phyloP scores from a whole-genome alignment of 2,888 invertebrate genomes.

The Acleris literana region DNA sequence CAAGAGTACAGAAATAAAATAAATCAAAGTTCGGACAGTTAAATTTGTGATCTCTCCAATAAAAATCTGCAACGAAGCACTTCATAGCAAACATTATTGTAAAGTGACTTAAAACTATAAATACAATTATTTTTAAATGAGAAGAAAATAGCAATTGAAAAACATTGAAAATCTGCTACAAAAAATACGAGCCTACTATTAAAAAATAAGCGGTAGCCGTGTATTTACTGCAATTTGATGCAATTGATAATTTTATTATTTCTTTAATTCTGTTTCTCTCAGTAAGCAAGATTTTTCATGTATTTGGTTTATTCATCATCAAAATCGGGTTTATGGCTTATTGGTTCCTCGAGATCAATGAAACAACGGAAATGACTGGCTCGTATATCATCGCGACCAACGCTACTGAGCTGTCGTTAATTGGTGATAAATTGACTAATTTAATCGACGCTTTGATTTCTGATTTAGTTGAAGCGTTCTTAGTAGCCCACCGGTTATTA shows the following conservation, averaged over 20 bases:
- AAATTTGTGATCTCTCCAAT: neutral
- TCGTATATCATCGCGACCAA: slow-evolving; percentile 19
- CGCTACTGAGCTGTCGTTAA: slow-evolving; percentile 40
- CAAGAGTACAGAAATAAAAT: slow-evolving; percentile 15
- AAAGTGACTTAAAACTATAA: too few species aligned
- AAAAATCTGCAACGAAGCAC: too few species aligned
- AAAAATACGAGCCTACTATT: too few species aligned
- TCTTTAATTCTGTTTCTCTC: too few species aligned
- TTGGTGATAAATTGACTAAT: slow-evolving; percentile 47
- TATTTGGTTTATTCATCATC: neutral
- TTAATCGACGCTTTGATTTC: slow-evolving; percentile 45
- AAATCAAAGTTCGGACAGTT: neutral
- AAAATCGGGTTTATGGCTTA: neutral
- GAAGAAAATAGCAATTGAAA: too few species aligned
- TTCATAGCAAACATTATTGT: too few species aligned
- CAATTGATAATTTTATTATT: too few species aligned
- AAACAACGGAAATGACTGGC: neutral
- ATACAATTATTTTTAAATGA: too few species aligned
- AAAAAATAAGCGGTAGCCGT: too few species aligned
- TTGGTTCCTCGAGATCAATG: slow-evolving; percentile 4
- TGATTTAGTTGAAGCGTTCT: slow-evolving; percentile 7
- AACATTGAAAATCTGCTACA: too few species aligned
- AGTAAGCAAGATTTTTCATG: neutral
- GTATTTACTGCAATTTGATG: too few species aligned
- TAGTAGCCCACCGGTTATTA: too few species aligned